Conservation (phyloP, 1,140 invertebrate genomes). For the Tyrophagus putrescentiae region DNA sequence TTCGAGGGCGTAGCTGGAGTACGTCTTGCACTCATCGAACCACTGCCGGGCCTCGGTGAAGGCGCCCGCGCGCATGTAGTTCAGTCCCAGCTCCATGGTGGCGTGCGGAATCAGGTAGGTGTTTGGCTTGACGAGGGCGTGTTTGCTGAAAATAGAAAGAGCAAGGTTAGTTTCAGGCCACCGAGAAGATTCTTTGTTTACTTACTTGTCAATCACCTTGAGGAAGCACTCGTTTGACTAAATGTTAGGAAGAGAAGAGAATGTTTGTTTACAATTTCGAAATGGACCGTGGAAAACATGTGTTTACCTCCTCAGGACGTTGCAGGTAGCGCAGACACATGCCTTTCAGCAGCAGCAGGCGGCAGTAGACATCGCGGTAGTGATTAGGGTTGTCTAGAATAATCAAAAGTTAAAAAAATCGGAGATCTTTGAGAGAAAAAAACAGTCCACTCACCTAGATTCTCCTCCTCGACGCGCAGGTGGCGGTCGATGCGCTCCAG, state of each 20-base stretch:
- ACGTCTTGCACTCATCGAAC: slow-evolving; percentile 58
- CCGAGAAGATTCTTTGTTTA: slow-evolving; percentile 5
- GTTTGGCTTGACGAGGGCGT: slow-evolving; percentile 64
- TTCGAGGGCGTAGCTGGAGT: slow-evolving; percentile 29
- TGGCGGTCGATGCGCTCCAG: slow-evolving; percentile 16
- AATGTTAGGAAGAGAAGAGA: slow-evolving; percentile 30
- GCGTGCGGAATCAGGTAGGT: slow-evolving; percentile 71
- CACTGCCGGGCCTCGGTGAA: slow-evolving; percentile 49
- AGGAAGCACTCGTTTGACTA: slow-evolving; percentile 60
- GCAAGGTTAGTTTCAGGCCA: not conserved
- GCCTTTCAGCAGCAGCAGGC: slow-evolving; percentile 63
- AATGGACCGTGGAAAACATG: not conserved
- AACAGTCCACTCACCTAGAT: slow-evolving; percentile 27
- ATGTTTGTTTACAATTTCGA: not conserved
- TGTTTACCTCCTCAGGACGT: slow-evolving; percentile 32
- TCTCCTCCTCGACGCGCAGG: slow-evolving; percentile 31
- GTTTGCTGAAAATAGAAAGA: slow-evolving; percentile 42
- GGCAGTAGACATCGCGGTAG: slow-evolving; percentile 23
- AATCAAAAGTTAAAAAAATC: slow-evolving; percentile 6
- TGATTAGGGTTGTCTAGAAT: not conserved
- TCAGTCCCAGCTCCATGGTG: slow-evolving; percentile 63
- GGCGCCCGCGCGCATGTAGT: slow-evolving; percentile 52
- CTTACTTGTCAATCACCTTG: slow-evolving; percentile 42
- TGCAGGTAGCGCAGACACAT: slow-evolving; percentile 60
- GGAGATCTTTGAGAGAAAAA: slow-evolving; percentile 6